These are phyloP conservation scores for Holothuria leucospilota DNA, from an alignment of 53 echinoderm and acorn worm genomes.

Conservation along the genomic window DNA sequence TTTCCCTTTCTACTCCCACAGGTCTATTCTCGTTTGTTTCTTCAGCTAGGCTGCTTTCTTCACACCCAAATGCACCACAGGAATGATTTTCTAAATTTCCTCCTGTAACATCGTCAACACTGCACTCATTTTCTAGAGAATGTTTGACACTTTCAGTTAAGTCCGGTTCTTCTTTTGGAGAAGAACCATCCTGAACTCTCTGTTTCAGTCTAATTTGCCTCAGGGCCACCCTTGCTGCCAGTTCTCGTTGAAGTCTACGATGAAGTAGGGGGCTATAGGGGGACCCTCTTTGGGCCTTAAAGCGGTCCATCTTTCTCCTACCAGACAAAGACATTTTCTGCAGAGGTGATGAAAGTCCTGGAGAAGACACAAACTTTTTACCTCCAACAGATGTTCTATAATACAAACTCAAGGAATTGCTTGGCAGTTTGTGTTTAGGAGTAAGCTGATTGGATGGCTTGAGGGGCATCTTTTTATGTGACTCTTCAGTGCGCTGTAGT, in stretches of 20 bases:
- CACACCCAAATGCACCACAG: no score
- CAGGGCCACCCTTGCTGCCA: neutral
- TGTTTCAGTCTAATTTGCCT: neutral
- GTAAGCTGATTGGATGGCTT: neutral
- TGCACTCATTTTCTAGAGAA: no score
- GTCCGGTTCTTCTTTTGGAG: no score
- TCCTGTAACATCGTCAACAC: no score
- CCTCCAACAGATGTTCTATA: conserved; percentile 32
- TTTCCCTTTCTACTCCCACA: no score
- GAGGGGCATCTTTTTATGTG: neutral
- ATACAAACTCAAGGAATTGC: neutral
- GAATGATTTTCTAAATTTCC: no score
- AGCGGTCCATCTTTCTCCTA: conserved; percentile 3
- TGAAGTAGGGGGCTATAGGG: conserved; percentile 19
- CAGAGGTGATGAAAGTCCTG: conserved; percentile 34
- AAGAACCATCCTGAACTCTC: no score
- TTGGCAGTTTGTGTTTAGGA: neutral
- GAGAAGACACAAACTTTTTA: conserved; percentile 22
- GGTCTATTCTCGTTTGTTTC: no score
- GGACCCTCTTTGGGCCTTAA: neutral
- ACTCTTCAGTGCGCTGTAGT: conserved; percentile 29
- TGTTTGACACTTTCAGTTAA: no score
- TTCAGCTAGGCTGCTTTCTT: no score
- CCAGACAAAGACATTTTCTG: conserved; percentile 5
- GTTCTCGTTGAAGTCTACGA: conserved; percentile 22